Conservation (phyloP, 2,888 invertebrate genomes). For the Brenthis hecate region DNA sequence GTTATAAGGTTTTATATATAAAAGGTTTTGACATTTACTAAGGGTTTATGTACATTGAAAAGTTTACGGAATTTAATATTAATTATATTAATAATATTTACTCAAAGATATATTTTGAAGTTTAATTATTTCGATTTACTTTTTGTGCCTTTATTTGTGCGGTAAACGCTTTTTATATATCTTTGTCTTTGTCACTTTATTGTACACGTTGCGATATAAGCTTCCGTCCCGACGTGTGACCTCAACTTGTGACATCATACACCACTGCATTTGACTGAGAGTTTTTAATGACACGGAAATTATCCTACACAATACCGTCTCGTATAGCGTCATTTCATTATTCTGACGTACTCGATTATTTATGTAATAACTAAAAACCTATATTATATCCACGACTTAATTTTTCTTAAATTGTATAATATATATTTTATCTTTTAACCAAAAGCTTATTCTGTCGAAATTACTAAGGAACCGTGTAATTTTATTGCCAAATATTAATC, state of each 20-base stretch:
- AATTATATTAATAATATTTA: background rate
- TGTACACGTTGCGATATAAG: too few species aligned
- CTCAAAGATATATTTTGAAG: too few species aligned
- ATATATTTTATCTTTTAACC: background rate
- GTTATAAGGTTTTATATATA: constrained; percentile 19
- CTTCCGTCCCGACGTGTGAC: constrained; percentile 51
- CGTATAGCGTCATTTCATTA: constrained; percentile 3
- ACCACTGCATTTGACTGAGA: constrained; percentile 44
- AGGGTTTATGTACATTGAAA: constrained; percentile 1
- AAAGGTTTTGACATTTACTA: constrained; percentile 22
- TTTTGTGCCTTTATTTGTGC: too few species aligned
- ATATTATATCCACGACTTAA: constrained; percentile 1
- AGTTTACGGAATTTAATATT: background rate
- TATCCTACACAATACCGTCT: constrained; percentile 38
- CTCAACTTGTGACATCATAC: constrained; percentile 46
- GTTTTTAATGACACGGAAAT: constrained; percentile 48
- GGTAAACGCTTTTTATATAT: too few species aligned
- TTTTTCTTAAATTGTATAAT: background rate
- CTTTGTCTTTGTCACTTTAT: too few species aligned
- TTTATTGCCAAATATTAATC: constrained; percentile 2
- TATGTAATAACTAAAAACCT: background rate
- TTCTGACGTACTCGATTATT: background rate
- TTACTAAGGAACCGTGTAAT: constrained; percentile 7
- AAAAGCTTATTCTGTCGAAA: constrained; percentile 3
- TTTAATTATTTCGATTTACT: too few species aligned